Conservation (phyloP, 2,797 vertebrate species). For the Erethizon dorsatum region DNA sequence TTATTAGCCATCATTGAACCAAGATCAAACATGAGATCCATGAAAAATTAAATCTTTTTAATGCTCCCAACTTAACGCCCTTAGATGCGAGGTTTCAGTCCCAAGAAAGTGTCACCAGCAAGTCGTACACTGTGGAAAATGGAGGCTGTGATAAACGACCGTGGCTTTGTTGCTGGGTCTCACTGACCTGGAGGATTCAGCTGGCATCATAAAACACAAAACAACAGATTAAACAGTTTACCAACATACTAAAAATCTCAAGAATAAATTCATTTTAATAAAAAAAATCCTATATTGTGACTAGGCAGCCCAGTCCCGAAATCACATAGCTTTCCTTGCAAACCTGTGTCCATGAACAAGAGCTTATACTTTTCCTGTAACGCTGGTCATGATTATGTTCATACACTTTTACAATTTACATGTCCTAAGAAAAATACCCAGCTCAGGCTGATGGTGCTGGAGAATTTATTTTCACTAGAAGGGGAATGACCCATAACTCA, state of each 20-base stretch:
- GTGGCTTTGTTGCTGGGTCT: constrained; percentile 73
- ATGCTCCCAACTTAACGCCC: constrained; percentile 71
- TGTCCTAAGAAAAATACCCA: constrained; percentile 83
- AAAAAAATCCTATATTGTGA: constrained; percentile 80
- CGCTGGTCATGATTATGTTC: constrained; percentile 73
- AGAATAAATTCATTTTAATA: constrained; percentile 86
- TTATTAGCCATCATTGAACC: background rate
- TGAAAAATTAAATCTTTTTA: constrained; percentile 72
- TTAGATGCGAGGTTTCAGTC: constrained; percentile 64
- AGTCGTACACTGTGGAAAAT: constrained; percentile 77
- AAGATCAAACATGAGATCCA: constrained; percentile 49
- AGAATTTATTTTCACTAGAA: constrained; percentile 90
- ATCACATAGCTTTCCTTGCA: constrained; percentile 58
- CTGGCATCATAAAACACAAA: constrained; percentile 79
- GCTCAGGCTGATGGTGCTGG: constrained; percentile 72
- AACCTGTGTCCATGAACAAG: constrained; percentile 14
- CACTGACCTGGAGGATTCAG: constrained; percentile 84
- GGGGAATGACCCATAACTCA: constrained; percentile 91
- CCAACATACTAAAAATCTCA: constrained; percentile 83
- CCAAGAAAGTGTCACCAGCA: constrained; percentile 40
- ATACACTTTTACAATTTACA: constrained; percentile 86
- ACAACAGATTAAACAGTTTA: constrained; percentile 85
- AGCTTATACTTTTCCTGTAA: constrained; percentile 72
- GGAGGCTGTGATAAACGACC: constrained; percentile 81
- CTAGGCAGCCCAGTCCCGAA: constrained; percentile 52